A percentile compares a stretch with the other conserved stretches of the same genome.
phyloP scores from a whole-genome alignment of 2,797 vertebrate genomes.

The Molothrus ater region DNA sequence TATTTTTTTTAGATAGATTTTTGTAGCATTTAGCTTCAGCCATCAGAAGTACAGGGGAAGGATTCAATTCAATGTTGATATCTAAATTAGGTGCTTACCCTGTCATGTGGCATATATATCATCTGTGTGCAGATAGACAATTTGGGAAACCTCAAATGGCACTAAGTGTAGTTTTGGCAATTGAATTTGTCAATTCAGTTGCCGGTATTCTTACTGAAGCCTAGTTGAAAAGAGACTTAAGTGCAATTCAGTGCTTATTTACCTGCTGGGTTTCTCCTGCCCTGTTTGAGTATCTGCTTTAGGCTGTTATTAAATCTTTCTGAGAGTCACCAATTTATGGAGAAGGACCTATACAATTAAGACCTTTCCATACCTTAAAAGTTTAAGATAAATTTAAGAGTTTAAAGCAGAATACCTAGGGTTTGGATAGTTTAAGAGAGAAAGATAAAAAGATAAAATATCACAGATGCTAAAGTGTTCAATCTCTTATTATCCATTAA shows the following conservation, averaged over 20 bases:
- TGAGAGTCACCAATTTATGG: background rate
- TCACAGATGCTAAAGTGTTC: background rate
- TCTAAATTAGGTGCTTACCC: background rate
- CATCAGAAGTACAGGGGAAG: background rate
- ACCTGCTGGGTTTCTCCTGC: background rate
- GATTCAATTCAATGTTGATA: background rate
- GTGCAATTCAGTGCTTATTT: background rate
- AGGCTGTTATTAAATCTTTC: background rate
- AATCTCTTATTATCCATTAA: background rate
- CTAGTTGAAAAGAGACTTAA: background rate
- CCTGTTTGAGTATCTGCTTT: background rate
- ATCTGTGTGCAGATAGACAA: background rate
- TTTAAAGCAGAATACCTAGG: background rate
- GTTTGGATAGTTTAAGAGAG: background rate
- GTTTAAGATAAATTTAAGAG: background rate
- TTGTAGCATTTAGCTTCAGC: background rate
- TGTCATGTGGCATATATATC: background rate
- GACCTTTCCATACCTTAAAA: background rate
- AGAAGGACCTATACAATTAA: background rate
- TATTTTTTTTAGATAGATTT: background rate
- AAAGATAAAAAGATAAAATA: background rate
- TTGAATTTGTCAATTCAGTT: background rate
- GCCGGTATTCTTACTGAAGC: background rate
- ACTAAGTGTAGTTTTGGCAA: background rate
- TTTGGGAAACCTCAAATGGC: background rate